phyloP scores from a whole-genome alignment of 2,888 invertebrate genomes.

The Harmothoe impar region DNA sequence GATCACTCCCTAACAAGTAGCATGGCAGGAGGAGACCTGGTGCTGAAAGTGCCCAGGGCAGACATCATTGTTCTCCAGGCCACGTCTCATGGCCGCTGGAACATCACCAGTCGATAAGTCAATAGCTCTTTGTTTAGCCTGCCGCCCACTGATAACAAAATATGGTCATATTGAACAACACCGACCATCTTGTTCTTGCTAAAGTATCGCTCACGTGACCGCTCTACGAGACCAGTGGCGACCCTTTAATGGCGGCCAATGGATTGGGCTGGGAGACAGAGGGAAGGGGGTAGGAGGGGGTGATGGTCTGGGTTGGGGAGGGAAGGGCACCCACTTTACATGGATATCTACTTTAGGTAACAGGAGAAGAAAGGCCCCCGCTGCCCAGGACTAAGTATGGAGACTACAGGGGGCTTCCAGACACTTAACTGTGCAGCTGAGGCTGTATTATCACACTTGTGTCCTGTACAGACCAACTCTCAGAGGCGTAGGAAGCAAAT shows the following conservation, averaged over 20 bases:
- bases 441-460: background rate
- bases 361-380: background rate
- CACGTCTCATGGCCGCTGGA: background rate
- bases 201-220: slow-evolving; percentile 23
- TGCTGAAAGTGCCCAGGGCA: background rate
- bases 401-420: background rate
- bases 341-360: slow-evolving; percentile 18
- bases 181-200: slow-evolving; percentile 9
- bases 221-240: background rate
- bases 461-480: too few species aligned
- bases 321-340: background rate
- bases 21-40: background rate
- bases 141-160: slow-evolving; percentile 13
- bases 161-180: slow-evolving; percentile 34
- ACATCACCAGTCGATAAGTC: background rate
- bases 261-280: background rate
- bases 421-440: background rate
- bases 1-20: background rate
- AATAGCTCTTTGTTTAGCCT: slow-evolving; percentile 29
- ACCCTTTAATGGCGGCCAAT: background rate
- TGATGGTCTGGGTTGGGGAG: too few species aligned
- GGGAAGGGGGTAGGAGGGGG: background rate
- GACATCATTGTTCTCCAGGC: slow-evolving; percentile 2
- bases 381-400: background rate
- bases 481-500: too few species aligned